Percentiles rank a stretch among this genome's conserved stretches.
These are phyloP conservation scores for Lepus oiostolus DNA, from an alignment of 2,797 vertebrate genomes.

Conservation along the genomic window DNA sequence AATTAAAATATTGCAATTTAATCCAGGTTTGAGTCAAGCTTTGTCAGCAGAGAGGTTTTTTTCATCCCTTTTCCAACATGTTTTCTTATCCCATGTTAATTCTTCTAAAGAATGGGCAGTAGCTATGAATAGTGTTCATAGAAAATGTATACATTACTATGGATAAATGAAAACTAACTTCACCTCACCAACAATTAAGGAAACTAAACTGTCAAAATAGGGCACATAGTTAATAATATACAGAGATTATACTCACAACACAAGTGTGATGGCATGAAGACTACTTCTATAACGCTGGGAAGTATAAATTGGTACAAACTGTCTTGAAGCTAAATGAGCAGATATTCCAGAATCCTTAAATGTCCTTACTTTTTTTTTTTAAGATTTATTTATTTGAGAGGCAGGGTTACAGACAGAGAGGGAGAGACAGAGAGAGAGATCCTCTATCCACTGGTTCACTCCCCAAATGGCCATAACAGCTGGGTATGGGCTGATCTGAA, in stretches of 20 bases:
- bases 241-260: not conserved
- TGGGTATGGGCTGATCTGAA: too few relatives aligned
- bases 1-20: not conserved
- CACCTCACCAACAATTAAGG: not conserved
- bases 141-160: not conserved
- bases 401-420: too few relatives aligned
- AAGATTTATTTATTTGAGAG: too few relatives aligned
- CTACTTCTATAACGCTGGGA: not conserved
- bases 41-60: not conserved
- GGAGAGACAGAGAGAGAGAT: too few relatives aligned
- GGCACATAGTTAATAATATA: not conserved
- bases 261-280: not conserved
- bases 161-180: slow-evolving; percentile 6
- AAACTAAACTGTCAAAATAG: not conserved
- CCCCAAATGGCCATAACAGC: too few relatives aligned
- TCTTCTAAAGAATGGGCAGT: not conserved
- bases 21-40: not conserved
- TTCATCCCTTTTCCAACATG: not conserved
- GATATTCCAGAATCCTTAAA: not conserved
- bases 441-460: too few relatives aligned
- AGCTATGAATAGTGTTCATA: not conserved
- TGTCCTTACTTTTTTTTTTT: not conserved
- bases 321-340: not conserved
- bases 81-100: not conserved
- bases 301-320: not conserved